A percentile compares a stretch with the other conserved stretches of the same genome.
Conservation (phyloP, 2,888 invertebrate species). For the Dorcus hopei region DNA sequence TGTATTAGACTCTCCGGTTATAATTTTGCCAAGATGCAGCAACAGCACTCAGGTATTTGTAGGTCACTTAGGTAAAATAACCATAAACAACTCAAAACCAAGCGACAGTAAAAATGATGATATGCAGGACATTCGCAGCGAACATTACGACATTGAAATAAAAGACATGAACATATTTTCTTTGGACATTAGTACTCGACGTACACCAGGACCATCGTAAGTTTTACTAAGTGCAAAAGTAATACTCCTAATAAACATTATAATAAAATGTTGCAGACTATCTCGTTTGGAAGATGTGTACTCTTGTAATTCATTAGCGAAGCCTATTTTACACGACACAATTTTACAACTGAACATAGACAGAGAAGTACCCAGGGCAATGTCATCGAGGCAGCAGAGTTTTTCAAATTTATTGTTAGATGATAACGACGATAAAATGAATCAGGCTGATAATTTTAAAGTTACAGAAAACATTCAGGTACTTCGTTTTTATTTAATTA, state of each 20-base stretch:
- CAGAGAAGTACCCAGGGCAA: conserved; percentile 36
- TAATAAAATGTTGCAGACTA: conserved; percentile 36
- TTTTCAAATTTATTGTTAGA: conserved; percentile 40
- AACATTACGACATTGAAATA: conserved; percentile 67
- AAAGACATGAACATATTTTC: conserved; percentile 87
- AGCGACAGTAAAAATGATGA: conserved; percentile 26
- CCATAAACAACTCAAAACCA: conserved; percentile 52
- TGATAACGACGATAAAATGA: conserved; percentile 31
- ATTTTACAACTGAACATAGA: conserved; percentile 64
- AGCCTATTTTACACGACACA: conserved; percentile 87
- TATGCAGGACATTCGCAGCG: conserved; percentile 34
- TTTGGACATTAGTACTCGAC: conserved; percentile 58
- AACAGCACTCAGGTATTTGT: conserved; percentile 81
- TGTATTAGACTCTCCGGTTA: conserved; percentile 85
- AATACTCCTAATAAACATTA: background rate
- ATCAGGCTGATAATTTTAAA: conserved; percentile 14
- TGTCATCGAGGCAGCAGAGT: conserved; percentile 33
- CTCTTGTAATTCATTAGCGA: conserved; percentile 69
- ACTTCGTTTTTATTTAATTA: conserved; percentile 5
- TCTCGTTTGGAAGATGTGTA: conserved; percentile 65
- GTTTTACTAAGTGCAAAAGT: background rate
- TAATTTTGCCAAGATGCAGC: conserved; percentile 78
- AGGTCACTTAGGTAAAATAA: conserved; percentile 88
- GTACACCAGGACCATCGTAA: conserved; percentile 42
- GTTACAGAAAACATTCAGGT: conserved; percentile 30